phyloP scores from a whole-genome alignment of 2,888 invertebrate species.

The Drosophila melanosoma region DNA sequence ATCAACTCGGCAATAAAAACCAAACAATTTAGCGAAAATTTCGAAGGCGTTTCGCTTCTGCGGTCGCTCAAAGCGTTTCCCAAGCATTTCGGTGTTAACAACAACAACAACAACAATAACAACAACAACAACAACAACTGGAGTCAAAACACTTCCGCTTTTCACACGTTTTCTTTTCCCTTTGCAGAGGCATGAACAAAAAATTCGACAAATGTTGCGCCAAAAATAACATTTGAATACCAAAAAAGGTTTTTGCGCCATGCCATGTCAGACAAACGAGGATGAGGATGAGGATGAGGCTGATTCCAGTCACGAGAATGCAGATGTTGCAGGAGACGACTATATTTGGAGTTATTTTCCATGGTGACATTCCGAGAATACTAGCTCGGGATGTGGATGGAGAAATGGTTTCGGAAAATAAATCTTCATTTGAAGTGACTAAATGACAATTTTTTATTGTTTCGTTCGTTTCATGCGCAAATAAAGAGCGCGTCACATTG shows the following conservation, averaged over 20 bases:
- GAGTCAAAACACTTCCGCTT: conserved; percentile 63
- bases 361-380: conserved; percentile 23
- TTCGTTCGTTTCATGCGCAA: conserved; percentile 43
- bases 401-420: conserved; percentile 6
- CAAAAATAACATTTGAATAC: conserved; percentile 76
- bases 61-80: conserved; percentile 56
- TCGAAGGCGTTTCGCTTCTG: conserved; percentile 56
- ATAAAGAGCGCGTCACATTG: conserved; percentile 45
- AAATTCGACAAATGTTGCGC: conserved; percentile 69
- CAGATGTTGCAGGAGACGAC: conserved; percentile 48
- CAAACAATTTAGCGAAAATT: conserved; percentile 51
- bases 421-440: conserved; percentile 58
- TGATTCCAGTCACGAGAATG: conserved; percentile 20
- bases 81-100: conserved; percentile 49
- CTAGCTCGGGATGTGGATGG: not conserved
- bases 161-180: conserved; percentile 61
- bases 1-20: conserved; percentile 45
- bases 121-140: conserved; percentile 37
- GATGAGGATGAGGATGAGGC: conserved; percentile 10
- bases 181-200: conserved; percentile 17
- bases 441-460: conserved; percentile 62
- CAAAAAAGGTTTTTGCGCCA: conserved; percentile 72
- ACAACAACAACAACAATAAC: conserved; percentile 47
- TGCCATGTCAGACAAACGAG: conserved; percentile 51
- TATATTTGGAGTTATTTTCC: conserved; percentile 61